These are phyloP conservation scores for Goniozus legneri DNA, from an alignment of 1,140 invertebrate species.

Conservation along the genomic window DNA sequence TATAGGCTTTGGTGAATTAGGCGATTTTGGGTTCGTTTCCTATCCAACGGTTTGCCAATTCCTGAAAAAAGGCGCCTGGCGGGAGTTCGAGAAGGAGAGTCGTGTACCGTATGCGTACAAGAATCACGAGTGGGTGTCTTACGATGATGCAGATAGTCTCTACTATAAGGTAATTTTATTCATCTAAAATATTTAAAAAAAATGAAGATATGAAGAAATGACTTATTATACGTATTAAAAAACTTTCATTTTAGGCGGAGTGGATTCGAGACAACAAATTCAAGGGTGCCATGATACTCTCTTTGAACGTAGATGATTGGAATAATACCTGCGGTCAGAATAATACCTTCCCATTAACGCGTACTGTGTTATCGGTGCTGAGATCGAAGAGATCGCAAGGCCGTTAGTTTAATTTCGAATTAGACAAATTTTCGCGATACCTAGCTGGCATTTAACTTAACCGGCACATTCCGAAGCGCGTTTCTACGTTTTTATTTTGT, in stretches of 20 bases:
- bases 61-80: conserved; percentile 52
- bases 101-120: conserved; percentile 76
- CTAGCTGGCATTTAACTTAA: too few relatives aligned
- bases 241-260: conserved; percentile 51
- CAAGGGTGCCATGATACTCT: conserved; percentile 74
- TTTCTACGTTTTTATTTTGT: not conserved
- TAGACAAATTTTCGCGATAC: too few relatives aligned
- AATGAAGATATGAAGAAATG: not conserved
- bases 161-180: conserved; percentile 64
- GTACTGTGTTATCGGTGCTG: conserved; percentile 12
- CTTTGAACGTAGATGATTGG: conserved; percentile 72
- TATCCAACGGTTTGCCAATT: conserved; percentile 71
- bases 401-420: too few relatives aligned
- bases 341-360: conserved; percentile 41
- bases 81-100: conserved; percentile 64
- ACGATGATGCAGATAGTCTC: conserved; percentile 75
- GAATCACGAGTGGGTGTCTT: conserved; percentile 82
- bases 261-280: conserved; percentile 63
- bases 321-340: conserved; percentile 42
- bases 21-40: conserved; percentile 67
- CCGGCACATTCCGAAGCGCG: too few relatives aligned
- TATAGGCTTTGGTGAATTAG: conserved; percentile 62
- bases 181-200: conserved; percentile 11
- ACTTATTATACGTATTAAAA: too few relatives aligned
- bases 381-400: too few relatives aligned